Evolutionary conservation across 2,797 vertebrate genomes (phyloP), one percentile per base, ranked within the genome.

Genomic region (Alosa sapidissima): DNA sequence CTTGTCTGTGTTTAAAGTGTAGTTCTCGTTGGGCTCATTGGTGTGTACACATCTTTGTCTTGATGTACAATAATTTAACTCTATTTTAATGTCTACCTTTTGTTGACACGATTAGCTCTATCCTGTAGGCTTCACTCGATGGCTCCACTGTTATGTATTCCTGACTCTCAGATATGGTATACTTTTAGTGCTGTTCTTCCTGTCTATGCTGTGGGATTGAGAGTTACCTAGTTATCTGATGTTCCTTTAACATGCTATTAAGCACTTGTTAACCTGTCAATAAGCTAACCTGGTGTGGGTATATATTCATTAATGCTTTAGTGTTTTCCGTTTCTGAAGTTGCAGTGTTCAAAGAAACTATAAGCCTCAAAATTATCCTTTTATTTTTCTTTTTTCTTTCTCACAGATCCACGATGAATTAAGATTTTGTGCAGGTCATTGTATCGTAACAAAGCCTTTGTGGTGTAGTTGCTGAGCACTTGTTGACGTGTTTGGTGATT

Each of bases 1-100:
- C 96, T 96, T 96, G 95, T 97, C 96, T 97, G 96, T 98, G 98
- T 98, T 99, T 97, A 95, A 96, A 96, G 94, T 96, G 93, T 94
- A 95, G 92, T 96, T 94, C 97, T 95, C 96, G 89, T 95, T 96
- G 96, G 96, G 96, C 95, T 98, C 95, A 95, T 96, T 94, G 92
- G 93, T 96, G 94, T 97, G 96, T 95, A 94, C 98, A 95, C 95
- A 96, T 94, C 96, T 91, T 92, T 95, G 92, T 90, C 72, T 78
- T 78, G 72, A 78, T 78, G 72, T 78, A 78, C 36, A 78, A 78
- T 78, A 78, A 78, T 78, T 78, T 45, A 78, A 86, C 82, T 45
- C 19, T 78, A 75, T 47, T 96, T 96, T 96, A 94, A 94, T 96
- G 95, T 94, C 94, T 93, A 93, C 94, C 94, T 96, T 95, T 94